These are phyloP conservation scores for Rhopalosiphum maidis DNA, from an alignment of 1,140 invertebrate species.

Conservation along the genomic window DNA sequence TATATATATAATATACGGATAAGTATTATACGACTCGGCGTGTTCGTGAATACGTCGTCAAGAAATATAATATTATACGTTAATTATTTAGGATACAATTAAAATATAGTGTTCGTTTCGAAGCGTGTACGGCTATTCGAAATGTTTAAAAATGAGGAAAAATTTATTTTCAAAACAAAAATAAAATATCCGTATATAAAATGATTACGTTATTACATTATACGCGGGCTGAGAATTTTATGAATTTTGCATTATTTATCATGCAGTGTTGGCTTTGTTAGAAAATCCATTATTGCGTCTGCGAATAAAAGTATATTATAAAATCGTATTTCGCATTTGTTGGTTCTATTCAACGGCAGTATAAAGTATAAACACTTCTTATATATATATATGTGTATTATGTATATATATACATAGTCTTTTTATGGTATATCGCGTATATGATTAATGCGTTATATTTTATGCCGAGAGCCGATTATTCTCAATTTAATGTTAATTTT, in stretches of 20 bases:
- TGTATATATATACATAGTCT: background rate
- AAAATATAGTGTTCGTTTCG: background rate
- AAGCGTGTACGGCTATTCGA: background rate
- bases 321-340: conserved; percentile 25
- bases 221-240: background rate
- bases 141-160: background rate
- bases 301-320: conserved; percentile 26
- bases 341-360: background rate
- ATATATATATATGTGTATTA: no score
- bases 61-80: background rate
- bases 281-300: background rate
- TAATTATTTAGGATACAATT: background rate
- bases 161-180: background rate
- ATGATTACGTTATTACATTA: background rate
- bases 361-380: background rate
- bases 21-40: background rate
- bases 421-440: background rate
- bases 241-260: conserved; percentile 15
- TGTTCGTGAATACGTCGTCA: background rate
- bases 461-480: background rate
- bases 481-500: conserved; percentile 9
- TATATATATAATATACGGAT: background rate
- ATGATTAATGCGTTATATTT: conserved; percentile 20
- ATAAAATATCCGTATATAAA: background rate
- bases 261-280: conserved; percentile 2